These are phyloP conservation scores for Strix uralensis DNA, from an alignment of 2,113 vertebrate genomes.

Conservation along the genomic window DNA sequence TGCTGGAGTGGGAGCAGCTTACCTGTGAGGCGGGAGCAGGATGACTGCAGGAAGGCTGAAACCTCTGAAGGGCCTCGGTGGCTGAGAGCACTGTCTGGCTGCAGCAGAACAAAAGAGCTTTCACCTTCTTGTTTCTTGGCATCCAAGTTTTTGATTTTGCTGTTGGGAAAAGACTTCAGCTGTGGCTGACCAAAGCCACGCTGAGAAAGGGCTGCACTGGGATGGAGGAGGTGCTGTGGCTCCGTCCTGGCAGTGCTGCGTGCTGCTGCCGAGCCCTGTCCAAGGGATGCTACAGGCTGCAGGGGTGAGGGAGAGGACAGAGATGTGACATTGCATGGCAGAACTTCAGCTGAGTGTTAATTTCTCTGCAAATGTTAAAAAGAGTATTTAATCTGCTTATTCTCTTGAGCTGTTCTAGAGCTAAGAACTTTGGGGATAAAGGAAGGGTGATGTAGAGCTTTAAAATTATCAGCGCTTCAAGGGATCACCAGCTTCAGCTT, in stretches of 20 bases:
- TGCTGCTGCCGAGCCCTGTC: neutral
- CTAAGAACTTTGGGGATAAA: neutral
- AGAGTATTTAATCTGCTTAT: neutral
- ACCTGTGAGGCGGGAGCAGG: neutral
- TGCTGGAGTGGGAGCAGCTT: neutral
- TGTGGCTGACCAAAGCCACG: no score
- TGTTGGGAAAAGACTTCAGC: neutral
- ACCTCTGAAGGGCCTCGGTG: neutral
- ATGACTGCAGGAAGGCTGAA: neutral
- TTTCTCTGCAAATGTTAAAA: neutral
- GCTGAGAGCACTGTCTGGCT: neutral
- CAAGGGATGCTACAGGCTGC: neutral
- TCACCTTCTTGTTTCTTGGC: neutral
- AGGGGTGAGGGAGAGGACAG: neutral
- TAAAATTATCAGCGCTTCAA: neutral
- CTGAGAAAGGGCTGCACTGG: neutral
- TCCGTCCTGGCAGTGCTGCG: neutral
- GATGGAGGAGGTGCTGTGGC: neutral
- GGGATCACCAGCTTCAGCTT: neutral
- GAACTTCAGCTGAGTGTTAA: neutral
- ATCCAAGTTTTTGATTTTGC: neutral
- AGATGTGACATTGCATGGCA: neutral
- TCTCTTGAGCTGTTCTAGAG: neutral
- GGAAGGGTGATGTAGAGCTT: neutral
- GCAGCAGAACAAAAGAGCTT: neutral